Percentiles rank a stretch among this genome's conserved stretches.
Evolutionary conservation across 2,113 vertebrate species (phyloP).

Genomic region (Cephalopholis sonnerati): DNA sequence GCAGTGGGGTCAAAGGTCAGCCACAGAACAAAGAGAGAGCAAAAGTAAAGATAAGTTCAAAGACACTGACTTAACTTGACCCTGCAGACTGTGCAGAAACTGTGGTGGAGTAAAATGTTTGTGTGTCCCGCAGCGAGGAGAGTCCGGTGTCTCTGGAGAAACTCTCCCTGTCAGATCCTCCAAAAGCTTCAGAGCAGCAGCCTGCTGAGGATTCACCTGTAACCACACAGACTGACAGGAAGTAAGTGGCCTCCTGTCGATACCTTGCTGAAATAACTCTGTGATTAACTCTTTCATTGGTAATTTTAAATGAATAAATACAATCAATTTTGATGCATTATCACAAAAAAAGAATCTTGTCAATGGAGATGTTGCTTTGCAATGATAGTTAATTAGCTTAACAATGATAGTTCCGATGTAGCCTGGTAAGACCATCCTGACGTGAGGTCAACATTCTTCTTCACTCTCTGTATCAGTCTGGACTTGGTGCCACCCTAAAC

Average conservation of each 20-base stretch:
- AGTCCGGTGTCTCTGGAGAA: constrained; percentile 77
- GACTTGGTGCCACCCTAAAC: no score
- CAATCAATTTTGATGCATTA: no score
- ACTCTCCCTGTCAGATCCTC: constrained; percentile 75
- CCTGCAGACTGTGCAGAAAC: neutral
- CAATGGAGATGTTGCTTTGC: no score
- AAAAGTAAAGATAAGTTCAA: neutral
- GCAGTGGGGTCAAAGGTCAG: constrained; percentile 6
- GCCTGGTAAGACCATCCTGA: no score
- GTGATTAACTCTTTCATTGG: neutral
- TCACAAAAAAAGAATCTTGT: no score
- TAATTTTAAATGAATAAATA: neutral
- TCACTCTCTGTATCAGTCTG: no score
- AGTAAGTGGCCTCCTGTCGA: constrained; percentile 60
- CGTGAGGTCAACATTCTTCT: no score
- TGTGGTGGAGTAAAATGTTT: neutral
- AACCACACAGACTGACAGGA: constrained; percentile 77
- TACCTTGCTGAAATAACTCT: neutral
- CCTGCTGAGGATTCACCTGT: constrained; percentile 57
- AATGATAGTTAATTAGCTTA: no score
- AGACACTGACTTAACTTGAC: neutral
- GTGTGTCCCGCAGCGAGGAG: constrained; percentile 75
- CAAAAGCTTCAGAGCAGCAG: constrained; percentile 55
- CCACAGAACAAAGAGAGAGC: neutral
- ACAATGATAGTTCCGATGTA: no score